phyloP scores from a whole-genome alignment of 1,140 invertebrate genomes.

The Trachymyrmex septentrionalis region DNA sequence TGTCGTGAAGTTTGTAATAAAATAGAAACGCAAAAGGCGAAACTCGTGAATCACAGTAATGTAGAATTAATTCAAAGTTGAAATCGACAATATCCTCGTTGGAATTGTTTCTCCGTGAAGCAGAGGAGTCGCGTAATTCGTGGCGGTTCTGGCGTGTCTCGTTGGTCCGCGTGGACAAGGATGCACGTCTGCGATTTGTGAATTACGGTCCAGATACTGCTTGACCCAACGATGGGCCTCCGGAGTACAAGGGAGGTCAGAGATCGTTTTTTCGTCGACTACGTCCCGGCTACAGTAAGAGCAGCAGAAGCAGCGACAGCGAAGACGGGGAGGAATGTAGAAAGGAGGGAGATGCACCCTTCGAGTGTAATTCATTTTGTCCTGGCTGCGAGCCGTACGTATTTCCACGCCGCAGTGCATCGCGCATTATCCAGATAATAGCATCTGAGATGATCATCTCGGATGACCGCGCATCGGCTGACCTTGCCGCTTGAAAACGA shows the following conservation, averaged over 20 bases:
- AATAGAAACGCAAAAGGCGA: neutral
- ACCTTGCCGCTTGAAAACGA: conserved; percentile 73
- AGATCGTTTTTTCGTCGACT: conserved; percentile 67
- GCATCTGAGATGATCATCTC: conserved; percentile 80
- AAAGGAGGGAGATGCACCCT: conserved; percentile 62
- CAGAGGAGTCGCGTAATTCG: conserved; percentile 53
- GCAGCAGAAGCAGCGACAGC: conserved; percentile 43
- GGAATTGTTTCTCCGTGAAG: conserved; percentile 35
- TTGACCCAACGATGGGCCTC: conserved; percentile 36
- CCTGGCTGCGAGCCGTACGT: conserved; percentile 67
- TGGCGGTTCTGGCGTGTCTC: conserved; percentile 62
- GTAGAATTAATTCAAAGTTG: conserved; percentile 25
- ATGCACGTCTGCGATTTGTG: conserved; percentile 67
- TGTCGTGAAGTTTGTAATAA: neutral
- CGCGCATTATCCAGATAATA: conserved; percentile 81
- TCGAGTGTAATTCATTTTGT: conserved; percentile 80
- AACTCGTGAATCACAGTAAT: neutral
- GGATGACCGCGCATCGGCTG: conserved; percentile 77
- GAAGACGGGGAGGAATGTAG: conserved; percentile 49
- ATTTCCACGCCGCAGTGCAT: conserved; percentile 63
- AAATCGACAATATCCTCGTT: conserved; percentile 38
- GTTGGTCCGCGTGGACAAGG: conserved; percentile 51
- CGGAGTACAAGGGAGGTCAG: conserved; percentile 59
- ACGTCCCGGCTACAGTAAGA: conserved; percentile 17
- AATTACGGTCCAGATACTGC: conserved; percentile 73